These are phyloP conservation scores for Trichogramma pretiosum DNA, from an alignment of 1,140 invertebrate genomes.

Conservation along the genomic window DNA sequence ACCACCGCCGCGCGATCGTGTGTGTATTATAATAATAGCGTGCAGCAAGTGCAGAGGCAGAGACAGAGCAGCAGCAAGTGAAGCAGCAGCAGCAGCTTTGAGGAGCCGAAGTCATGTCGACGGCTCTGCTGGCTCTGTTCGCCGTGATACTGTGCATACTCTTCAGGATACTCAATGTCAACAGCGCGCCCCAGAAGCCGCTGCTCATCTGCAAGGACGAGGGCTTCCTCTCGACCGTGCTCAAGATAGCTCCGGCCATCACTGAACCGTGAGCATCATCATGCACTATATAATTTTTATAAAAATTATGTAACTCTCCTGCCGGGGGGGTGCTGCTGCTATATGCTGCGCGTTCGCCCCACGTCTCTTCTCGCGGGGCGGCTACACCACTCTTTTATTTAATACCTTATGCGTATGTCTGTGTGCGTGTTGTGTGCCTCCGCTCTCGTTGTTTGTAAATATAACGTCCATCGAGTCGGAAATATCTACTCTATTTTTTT, in stretches of 20 bases:
- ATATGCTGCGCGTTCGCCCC: no score
- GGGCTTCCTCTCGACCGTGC: slow-evolving; percentile 63
- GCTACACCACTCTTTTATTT: background rate
- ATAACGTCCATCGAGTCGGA: no score
- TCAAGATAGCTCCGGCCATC: slow-evolving; percentile 67
- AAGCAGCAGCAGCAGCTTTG: background rate
- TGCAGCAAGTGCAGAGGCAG: background rate
- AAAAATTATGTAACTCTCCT: no score
- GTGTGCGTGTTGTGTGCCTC: background rate
- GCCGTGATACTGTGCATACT: slow-evolving; percentile 71
- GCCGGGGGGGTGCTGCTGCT: no score
- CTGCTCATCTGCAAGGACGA: slow-evolving; percentile 63
- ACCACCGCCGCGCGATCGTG: no score
- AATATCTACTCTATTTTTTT: no score
- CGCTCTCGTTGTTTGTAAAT: no score
- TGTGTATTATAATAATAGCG: no score
- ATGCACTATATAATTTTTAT: no score
- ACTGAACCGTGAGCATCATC: slow-evolving; percentile 78
- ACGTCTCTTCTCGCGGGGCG: no score
- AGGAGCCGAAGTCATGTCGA: slow-evolving; percentile 53
- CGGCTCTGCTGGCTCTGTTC: slow-evolving; percentile 62
- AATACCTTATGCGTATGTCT: no score
- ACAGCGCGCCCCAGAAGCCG: slow-evolving; percentile 66
- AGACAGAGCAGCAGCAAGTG: background rate
- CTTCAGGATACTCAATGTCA: slow-evolving; percentile 73